Evolutionary conservation across 2,888 invertebrate genomes (phyloP).

Genomic region (Microctonus hyperodae): DNA sequence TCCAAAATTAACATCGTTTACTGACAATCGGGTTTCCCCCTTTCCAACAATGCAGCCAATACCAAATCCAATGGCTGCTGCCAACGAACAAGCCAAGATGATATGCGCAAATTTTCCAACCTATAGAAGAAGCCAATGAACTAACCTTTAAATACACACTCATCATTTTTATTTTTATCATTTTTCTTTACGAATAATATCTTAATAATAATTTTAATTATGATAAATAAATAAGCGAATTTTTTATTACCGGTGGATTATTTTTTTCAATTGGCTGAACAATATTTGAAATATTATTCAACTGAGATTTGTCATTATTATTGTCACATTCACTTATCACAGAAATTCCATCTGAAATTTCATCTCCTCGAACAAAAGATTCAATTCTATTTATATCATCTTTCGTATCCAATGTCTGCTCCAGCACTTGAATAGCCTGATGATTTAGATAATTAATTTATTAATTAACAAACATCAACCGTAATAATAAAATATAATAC

Average conservation of each 20-base stretch:
- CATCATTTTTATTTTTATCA: neutral
- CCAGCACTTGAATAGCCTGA: constrained; percentile 23
- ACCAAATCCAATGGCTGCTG: constrained; percentile 35
- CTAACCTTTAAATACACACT: neutral
- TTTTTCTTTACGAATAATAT: too few relatives aligned
- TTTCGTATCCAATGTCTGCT: neutral
- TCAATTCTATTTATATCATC: constrained; percentile 3
- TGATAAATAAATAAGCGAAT: too few relatives aligned
- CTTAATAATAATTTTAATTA: too few relatives aligned
- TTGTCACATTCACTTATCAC: constrained; percentile 36
- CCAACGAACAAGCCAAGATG: constrained; percentile 35
- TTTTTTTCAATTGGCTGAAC: constrained; percentile 10
- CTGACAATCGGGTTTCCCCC: constrained; percentile 29
- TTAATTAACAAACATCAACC: too few relatives aligned
- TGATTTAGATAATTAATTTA: constrained; percentile 2
- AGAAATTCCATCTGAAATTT: constrained; percentile 39
- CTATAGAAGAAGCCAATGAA: constrained; percentile 14
- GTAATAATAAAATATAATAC: too few relatives aligned
- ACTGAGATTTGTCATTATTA: constrained; percentile 8
- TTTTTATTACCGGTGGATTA: constrained; percentile 14
- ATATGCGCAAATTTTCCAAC: constrained; percentile 25
- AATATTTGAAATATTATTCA: neutral
- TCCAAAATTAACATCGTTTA: constrained; percentile 25
- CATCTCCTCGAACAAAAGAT: constrained; percentile 9
- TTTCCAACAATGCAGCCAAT: constrained; percentile 31